Evolutionary conservation across 1,140 invertebrate species (phyloP), one percentile per base, ranked within the genome.

Genomic region (Luehdorfia chinensis): DNA sequence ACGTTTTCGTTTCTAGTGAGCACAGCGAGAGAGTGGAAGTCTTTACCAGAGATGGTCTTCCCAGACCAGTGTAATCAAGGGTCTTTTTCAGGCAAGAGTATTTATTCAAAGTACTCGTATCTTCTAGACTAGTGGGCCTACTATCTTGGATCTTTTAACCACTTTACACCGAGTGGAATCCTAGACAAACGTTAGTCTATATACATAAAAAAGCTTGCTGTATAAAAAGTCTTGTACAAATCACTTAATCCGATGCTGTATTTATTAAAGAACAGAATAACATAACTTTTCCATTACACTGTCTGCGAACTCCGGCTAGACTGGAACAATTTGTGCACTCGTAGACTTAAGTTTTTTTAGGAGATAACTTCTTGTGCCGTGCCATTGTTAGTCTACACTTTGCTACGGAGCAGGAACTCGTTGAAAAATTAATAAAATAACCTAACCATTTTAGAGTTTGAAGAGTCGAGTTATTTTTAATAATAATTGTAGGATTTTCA

Each of bases 321-420:
- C 39, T 43, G 28, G 39, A 30, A 43, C 39, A 43, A 43, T 43
- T 43, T 43, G 39, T 43, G 25, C 39, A 30, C 39, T 43, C 28
- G 39, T 30, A 43, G 25, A 43, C 39, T 43, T 43, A 43, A 43
- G 39, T 43, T 43, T 43, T 43, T 43, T 43, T 43, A 43, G 39
- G 39, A 43, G 39, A 43, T 43, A 43, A 43, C 39, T 43, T 43
- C 39, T 25, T 43, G 39, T 25, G 18, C 4, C 39, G 25, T 43
- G 39, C 39, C 39, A 43, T 43, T 43, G 39, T 43, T 43, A 43
- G 39, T 43, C 25, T 15, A 43, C 39, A 43, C 39, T 43, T 43
- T 43, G 39, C 25, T 28, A 9, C 23, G 25, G 18, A 43, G 39
- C 25, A n/a, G 25, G 39, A 30, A 43, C 39, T 28, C 25, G 25